Conservation (phyloP, 2,113 vertebrate genomes). For the Zootoca vivipara region DNA sequence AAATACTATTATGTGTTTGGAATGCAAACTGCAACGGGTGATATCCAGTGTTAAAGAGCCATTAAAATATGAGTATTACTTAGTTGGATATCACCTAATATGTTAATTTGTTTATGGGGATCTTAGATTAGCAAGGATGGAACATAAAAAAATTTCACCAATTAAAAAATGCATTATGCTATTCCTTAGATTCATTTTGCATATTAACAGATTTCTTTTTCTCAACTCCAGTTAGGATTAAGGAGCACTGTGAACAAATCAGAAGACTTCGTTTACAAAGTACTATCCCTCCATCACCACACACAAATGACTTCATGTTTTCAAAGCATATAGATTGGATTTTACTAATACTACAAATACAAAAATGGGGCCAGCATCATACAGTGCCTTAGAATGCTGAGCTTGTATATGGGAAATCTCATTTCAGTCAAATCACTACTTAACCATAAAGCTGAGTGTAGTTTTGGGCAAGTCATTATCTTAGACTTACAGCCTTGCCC, state of each 20-base stretch:
- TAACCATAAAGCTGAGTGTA: not conserved
- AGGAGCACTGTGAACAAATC: not conserved
- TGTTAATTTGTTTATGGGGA: not conserved
- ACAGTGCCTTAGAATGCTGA: not conserved
- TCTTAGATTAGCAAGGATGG: too few species aligned
- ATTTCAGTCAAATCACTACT: not conserved
- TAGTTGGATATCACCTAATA: too few species aligned
- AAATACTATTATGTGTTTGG: not conserved
- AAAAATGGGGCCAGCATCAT: not conserved
- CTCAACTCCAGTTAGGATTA: not conserved
- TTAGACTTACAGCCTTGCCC: not conserved
- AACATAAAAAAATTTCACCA: too few species aligned
- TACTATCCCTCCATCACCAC: too few species aligned
- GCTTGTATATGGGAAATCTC: not conserved
- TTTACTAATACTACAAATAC: not conserved
- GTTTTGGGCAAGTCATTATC: not conserved
- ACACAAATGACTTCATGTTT: not conserved
- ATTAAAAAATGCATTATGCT: not conserved
- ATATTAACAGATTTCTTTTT: not conserved
- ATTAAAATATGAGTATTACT: too few species aligned
- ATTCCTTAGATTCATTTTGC: not conserved
- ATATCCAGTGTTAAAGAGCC: too few species aligned
- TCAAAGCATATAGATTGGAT: not conserved
- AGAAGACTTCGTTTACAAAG: not conserved
- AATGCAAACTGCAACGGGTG: not conserved